Evolutionary conservation across 2,888 invertebrate genomes (phyloP).

Genomic region (Matsumyia berberina): DNA sequence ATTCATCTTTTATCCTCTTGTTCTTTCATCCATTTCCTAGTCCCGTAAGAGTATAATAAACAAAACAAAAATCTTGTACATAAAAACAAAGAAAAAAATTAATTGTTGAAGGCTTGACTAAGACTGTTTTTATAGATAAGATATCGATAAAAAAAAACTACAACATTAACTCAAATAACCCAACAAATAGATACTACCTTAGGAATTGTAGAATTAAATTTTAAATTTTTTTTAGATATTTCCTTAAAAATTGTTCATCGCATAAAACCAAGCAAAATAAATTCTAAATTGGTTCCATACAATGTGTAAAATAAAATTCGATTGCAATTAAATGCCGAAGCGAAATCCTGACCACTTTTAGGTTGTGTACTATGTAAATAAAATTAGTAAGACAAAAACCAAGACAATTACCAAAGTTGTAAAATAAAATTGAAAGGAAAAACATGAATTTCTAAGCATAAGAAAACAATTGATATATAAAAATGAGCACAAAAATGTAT

Average conservation of each 20-base stretch:
- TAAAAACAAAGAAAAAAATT: constrained; percentile 35
- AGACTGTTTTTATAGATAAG: constrained; percentile 79
- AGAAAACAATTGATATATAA: constrained; percentile 64
- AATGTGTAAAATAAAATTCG: constrained; percentile 54
- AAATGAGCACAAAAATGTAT: constrained; percentile 76
- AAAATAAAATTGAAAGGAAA: constrained; percentile 42
- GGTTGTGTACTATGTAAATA: constrained; percentile 75
- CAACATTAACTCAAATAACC: constrained; percentile 42
- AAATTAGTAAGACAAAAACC: constrained; percentile 43
- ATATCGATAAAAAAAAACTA: constrained; percentile 41
- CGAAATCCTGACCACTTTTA: constrained; percentile 75
- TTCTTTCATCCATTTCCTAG: constrained; percentile 22
- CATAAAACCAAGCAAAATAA: constrained; percentile 35
- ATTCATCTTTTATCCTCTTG: constrained; percentile 18
- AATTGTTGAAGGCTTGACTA: constrained; percentile 78
- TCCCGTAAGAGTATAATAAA: constrained; percentile 6
- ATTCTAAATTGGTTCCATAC: constrained; percentile 49
- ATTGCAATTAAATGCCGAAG: constrained; percentile 64
- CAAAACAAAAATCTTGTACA: constrained; percentile 40
- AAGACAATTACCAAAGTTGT: constrained; percentile 31
- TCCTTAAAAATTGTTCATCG: constrained; percentile 37
- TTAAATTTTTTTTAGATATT: constrained; percentile 27
- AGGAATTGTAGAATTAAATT: constrained; percentile 35
- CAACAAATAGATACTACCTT: constrained; percentile 31
- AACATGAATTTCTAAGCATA: constrained; percentile 32